These are phyloP conservation scores for Propithecus perrieri DNA, from an alignment of 2,797 vertebrate species.

Conservation along the genomic window DNA sequence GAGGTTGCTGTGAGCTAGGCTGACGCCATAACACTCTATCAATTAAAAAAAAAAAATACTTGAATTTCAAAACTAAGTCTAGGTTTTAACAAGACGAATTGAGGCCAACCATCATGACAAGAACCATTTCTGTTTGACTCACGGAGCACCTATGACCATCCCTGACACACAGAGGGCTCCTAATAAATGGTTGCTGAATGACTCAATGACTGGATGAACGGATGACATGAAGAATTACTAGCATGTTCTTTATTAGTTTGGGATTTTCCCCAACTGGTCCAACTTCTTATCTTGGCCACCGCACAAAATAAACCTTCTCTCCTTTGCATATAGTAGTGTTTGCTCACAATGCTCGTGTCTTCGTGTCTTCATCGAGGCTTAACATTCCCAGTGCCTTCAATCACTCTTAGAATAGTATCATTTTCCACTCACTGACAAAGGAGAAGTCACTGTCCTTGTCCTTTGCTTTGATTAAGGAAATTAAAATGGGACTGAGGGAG, in stretches of 20 bases:
- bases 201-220: neutral
- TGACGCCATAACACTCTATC: no score
- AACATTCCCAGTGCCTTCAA: neutral
- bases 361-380: neutral
- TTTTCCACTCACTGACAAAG: slow-evolving; percentile 41
- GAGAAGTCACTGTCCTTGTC: slow-evolving; percentile 46
- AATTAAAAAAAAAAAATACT: neutral
- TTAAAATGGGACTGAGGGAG: slow-evolving; percentile 64
- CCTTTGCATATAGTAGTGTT: neutral
- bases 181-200: neutral
- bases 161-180: neutral
- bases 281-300: neutral
- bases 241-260: neutral
- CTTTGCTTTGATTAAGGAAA: slow-evolving; percentile 67
- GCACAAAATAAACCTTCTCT: neutral
- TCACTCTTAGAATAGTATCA: slow-evolving; percentile 31
- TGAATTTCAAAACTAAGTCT: neutral
- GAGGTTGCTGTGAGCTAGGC: no score
- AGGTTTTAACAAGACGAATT: neutral
- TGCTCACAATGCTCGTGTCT: neutral
- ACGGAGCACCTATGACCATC: neutral
- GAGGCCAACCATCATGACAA: neutral
- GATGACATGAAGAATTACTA: neutral
- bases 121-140: neutral
- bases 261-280: neutral